phyloP scores from a whole-genome alignment of 2,888 invertebrate species.

The Caenorhabditis sp. region DNA sequence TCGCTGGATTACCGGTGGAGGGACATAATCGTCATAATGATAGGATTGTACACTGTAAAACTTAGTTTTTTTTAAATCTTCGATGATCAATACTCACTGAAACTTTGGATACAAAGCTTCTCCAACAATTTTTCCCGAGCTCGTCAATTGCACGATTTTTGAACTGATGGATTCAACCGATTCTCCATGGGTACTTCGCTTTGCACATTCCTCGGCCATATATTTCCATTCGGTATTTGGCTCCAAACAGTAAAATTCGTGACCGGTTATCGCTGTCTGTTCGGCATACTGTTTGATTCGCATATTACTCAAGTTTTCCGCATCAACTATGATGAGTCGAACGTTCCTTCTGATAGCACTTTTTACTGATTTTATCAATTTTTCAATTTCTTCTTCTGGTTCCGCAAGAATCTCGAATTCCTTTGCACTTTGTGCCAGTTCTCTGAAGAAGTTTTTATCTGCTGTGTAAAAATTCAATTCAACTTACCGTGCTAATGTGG shows the following conservation, averaged over 20 bases:
- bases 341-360: background rate
- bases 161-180: background rate
- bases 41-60: too few relatives aligned
- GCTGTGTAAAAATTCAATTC: background rate
- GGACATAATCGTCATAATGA: too few relatives aligned
- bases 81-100: background rate
- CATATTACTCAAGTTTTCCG: background rate
- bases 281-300: slow-evolving; percentile 7
- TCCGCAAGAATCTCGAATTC: background rate
- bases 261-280: background rate
- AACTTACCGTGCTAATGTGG: slow-evolving; percentile 15
- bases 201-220: slow-evolving; percentile 9
- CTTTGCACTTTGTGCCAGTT: background rate
- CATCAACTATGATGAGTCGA: slow-evolving; percentile 13
- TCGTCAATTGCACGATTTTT: background rate
- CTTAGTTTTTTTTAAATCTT: too few relatives aligned
- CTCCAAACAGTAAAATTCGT: slow-evolving; percentile 23
- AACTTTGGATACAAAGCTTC: background rate
- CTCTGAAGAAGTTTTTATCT: background rate
- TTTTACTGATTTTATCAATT: slow-evolving; percentile 3
- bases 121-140: background rate
- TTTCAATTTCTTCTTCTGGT: background rate
- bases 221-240: slow-evolving; percentile 17
- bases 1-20: too few relatives aligned
- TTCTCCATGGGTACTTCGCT: background rate